Evolutionary conservation across 2,113 vertebrate genomes (phyloP).

Genomic region (Sarotherodon lohbergeri): DNA sequence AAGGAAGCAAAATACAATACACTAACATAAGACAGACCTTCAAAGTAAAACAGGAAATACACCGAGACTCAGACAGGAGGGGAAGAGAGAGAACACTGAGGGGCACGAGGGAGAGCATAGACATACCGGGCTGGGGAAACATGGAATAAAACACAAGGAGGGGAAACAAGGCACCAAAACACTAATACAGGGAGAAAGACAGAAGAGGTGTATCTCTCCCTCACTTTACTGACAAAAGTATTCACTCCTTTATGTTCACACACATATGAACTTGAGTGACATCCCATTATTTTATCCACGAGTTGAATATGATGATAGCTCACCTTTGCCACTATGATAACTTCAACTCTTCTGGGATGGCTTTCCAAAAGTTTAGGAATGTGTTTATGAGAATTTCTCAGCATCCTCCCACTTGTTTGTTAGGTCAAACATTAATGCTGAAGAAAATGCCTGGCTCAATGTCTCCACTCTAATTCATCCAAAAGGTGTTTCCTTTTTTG

Average conservation of each 20-base stretch:
- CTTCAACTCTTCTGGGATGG: neutral
- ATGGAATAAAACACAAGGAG: neutral
- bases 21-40: neutral
- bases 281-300: neutral
- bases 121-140: neutral
- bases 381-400: neutral
- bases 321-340: neutral
- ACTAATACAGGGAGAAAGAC: neutral
- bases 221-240: neutral
- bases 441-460: neutral
- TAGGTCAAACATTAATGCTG: neutral
- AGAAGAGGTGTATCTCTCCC: neutral
- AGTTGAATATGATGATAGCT: too few relatives aligned
- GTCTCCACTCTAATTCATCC: accelerated
- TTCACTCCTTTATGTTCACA: neutral
- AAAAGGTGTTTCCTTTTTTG: neutral
- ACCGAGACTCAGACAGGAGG: neutral
- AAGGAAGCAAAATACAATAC: neutral
- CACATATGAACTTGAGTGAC: neutral
- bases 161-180: neutral
- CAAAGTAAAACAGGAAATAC: neutral
- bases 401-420: neutral
- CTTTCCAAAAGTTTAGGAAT: neutral
- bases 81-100: neutral
- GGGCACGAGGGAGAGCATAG: neutral